A percentile compares a stretch with the other conserved stretches of the same genome.
phyloP scores from a whole-genome alignment of 2,113 vertebrate genomes.

The Anhinga anhinga region DNA sequence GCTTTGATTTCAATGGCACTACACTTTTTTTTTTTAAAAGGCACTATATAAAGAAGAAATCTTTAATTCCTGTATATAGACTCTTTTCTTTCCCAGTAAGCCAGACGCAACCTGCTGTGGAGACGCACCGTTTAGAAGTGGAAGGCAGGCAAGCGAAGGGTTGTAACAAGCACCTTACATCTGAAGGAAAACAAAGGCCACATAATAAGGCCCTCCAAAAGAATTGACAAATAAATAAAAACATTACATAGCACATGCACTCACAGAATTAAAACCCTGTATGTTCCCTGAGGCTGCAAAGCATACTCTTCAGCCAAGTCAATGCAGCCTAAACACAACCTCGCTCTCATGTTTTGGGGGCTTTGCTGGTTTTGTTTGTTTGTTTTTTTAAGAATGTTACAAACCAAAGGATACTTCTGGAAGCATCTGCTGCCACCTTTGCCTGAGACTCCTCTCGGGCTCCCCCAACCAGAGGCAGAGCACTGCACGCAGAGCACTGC shows the following conservation, averaged over 20 bases:
- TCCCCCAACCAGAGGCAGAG: background rate
- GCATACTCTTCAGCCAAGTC: background rate
- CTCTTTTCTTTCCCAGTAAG: background rate
- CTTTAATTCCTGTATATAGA: background rate
- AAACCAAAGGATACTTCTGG: background rate
- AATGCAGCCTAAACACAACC: background rate
- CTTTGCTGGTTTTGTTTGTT: too few species aligned
- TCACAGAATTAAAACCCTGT: background rate
- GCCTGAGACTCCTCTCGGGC: background rate
- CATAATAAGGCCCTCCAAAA: background rate
- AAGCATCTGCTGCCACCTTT: background rate
- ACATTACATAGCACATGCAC: background rate
- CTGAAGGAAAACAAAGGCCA: background rate
- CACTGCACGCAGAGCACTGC: background rate
- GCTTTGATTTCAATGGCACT: background rate
- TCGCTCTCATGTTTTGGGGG: rapidly evolving
- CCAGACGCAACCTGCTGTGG: background rate
- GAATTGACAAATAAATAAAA: background rate
- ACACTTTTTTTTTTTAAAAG: background rate
- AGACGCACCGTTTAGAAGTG: background rate
- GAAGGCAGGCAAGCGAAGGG: background rate
- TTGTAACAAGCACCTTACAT: background rate
- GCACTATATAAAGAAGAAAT: background rate
- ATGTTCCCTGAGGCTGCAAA: background rate
- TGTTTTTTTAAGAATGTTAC: background rate